These are phyloP conservation scores for Chamaedrilus cognettii DNA, from an alignment of 2,888 invertebrate genomes.

Conservation along the genomic window DNA sequence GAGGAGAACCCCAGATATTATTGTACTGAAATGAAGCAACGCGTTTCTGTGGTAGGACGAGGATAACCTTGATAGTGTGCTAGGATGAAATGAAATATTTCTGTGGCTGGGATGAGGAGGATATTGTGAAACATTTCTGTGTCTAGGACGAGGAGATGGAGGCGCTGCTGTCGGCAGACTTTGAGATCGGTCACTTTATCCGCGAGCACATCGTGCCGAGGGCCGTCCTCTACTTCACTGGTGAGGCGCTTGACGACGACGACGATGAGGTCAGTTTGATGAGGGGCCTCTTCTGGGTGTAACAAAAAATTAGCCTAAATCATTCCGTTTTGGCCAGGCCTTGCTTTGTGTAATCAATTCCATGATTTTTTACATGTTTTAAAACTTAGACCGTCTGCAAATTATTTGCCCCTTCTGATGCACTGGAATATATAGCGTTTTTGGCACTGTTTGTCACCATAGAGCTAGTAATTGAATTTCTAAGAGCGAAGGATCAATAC, in stretches of 20 bases:
- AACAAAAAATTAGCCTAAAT: too few relatives aligned
- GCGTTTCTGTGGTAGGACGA: too few relatives aligned
- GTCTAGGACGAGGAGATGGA: conserved; percentile 81
- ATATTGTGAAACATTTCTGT: not conserved
- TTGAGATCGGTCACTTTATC: conserved; percentile 98
- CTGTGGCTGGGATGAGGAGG: not conserved
- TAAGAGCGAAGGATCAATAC: too few relatives aligned
- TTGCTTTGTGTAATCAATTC: not conserved
- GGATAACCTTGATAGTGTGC: too few relatives aligned
- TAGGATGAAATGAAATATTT: not conserved
- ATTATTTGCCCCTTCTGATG: too few relatives aligned
- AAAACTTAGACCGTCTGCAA: too few relatives aligned
- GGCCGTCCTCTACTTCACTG: conserved; percentile 95
- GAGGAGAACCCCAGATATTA: too few relatives aligned
- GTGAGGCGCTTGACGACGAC: conserved; percentile 66
- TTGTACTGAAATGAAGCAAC: too few relatives aligned
- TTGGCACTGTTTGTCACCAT: too few relatives aligned
- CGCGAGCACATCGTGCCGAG: conserved; percentile 96
- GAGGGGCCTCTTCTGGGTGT: not conserved
- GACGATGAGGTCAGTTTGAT: conserved; percentile 31
- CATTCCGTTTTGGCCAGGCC: too few relatives aligned
- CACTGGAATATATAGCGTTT: too few relatives aligned
- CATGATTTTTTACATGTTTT: not conserved
- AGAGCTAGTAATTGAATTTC: too few relatives aligned
- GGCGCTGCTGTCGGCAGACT: conserved; percentile 87